Evolutionary conservation across 1,140 invertebrate species (phyloP), one percentile per base, ranked within the genome.

Genomic region (Halotydeus destructor): DNA sequence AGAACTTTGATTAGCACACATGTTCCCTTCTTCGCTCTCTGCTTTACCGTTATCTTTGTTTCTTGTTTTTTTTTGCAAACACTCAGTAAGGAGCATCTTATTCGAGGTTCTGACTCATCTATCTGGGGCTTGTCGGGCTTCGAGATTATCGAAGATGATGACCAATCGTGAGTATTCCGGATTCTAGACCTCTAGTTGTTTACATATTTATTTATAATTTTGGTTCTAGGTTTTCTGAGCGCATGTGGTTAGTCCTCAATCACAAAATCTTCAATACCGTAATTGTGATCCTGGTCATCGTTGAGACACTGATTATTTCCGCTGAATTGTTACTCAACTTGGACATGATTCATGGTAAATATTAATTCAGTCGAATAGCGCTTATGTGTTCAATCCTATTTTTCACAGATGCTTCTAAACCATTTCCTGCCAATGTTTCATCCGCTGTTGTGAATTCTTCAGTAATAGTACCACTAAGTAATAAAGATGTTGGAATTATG

Each of bases 1-100:
- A n/a, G n/a, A n/a, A n/a, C n/a, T n/a, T n/a, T n/a, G n/a, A n/a
- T n/a, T n/a, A n/a, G n/a, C n/a, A n/a, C n/a, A n/a, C n/a, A n/a
- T n/a, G n/a, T n/a, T n/a, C n/a, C n/a, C n/a, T n/a, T n/a, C n/a
- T n/a, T n/a, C n/a, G n/a, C n/a, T n/a, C n/a, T n/a, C n/a, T n/a
- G n/a, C n/a, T n/a, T n/a, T n/a, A n/a, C n/a, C n/a, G n/a, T n/a
- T n/a, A n/a, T n/a, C n/a, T n/a, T n/a, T n/a, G n/a, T n/a, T n/a
- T n/a, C n/a, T n/a, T n/a, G n/a, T n/a, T n/a, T n/a, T n/a, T n/a
- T n/a, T n/a, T n/a, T n/a, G n/a, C n/a, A n/a, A n/a, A n/a, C n/a
- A n/a, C 46, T 32, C 35, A 52, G 51, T 38, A 51, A 52, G 43
- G 51, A 52, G 44, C 45, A 52, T 46, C 45, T 52, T 26, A 51